Percentiles rank a stretch among this genome's conserved stretches.
Conservation (phyloP, 2,797 vertebrate genomes). For the Lagorchestes hirsutus region DNA sequence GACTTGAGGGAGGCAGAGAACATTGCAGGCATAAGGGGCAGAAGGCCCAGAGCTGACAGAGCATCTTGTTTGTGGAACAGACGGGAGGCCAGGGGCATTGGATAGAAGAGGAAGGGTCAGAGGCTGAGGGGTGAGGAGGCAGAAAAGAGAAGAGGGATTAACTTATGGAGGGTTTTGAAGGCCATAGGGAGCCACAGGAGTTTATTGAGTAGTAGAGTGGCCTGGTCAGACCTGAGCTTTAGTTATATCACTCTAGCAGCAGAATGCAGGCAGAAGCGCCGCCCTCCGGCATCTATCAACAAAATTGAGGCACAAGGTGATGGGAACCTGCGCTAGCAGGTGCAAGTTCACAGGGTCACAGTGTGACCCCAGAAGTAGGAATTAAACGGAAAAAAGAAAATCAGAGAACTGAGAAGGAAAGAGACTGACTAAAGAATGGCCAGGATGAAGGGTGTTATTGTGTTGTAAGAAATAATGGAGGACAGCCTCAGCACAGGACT, state of each 20-base stretch:
- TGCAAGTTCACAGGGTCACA: no score
- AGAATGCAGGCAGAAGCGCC: background rate
- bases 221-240: no score
- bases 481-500: no score
- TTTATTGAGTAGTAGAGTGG: background rate
- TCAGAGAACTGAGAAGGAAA: background rate
- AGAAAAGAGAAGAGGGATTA: no score
- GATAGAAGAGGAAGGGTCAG: fast-evolving
- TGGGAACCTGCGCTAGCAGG: background rate
- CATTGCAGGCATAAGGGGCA: background rate
- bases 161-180: background rate
- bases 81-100: background rate
- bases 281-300: background rate
- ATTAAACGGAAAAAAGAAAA: background rate
- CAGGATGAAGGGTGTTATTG: background rate
- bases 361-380: no score
- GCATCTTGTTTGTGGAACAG: background rate
- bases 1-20: background rate
- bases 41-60: background rate
- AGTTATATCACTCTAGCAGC: no score
- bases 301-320: background rate
- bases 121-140: no score
- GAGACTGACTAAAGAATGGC: background rate
- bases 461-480: no score
- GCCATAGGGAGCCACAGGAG: background rate